Conservation (phyloP, 2,888 invertebrate genomes). For the Mechanitis mazaeus region DNA sequence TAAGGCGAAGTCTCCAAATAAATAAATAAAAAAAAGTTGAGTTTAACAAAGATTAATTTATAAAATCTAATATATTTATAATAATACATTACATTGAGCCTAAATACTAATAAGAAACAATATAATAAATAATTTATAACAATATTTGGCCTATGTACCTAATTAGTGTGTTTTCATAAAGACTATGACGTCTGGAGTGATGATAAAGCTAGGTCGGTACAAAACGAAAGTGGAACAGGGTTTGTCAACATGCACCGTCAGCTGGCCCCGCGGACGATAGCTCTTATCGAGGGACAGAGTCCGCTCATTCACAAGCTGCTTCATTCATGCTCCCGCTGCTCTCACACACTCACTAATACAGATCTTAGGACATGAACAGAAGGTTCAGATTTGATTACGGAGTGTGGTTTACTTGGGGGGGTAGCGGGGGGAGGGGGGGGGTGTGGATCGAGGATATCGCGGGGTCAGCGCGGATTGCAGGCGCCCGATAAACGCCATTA, state of each 20-base stretch:
- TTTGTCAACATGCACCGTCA: slow-evolving; percentile 73
- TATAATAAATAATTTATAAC: too few species aligned
- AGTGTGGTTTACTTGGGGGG: slow-evolving; percentile 17
- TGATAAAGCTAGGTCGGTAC: slow-evolving; percentile 62
- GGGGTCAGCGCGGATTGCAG: slow-evolving; percentile 76
- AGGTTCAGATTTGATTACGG: slow-evolving; percentile 45
- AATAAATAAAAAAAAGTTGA: too few species aligned
- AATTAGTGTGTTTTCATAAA: slow-evolving; percentile 11
- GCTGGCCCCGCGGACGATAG: slow-evolving; percentile 71
- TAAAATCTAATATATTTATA: too few species aligned
- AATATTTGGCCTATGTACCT: too few species aligned
- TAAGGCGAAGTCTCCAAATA: too few species aligned
- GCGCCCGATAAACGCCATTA: slow-evolving; percentile 67
- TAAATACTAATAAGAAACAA: too few species aligned
- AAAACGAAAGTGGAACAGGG: slow-evolving; percentile 71
- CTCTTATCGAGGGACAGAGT: slow-evolving; percentile 75
- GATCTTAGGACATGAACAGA: slow-evolving; percentile 46
- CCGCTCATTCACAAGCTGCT: slow-evolving; percentile 74
- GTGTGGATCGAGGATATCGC: slow-evolving; percentile 73
- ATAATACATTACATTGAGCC: too few species aligned
- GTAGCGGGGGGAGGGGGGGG: slow-evolving; percentile 51
- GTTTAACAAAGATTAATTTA: too few species aligned
- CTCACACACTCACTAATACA: slow-evolving; percentile 39
- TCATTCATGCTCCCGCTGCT: slow-evolving; percentile 69
- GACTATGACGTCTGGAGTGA: slow-evolving; percentile 33